Evolutionary conservation across 2,113 vertebrate species (phyloP).

Genomic region (Pangasianodon hypophthalmus): DNA sequence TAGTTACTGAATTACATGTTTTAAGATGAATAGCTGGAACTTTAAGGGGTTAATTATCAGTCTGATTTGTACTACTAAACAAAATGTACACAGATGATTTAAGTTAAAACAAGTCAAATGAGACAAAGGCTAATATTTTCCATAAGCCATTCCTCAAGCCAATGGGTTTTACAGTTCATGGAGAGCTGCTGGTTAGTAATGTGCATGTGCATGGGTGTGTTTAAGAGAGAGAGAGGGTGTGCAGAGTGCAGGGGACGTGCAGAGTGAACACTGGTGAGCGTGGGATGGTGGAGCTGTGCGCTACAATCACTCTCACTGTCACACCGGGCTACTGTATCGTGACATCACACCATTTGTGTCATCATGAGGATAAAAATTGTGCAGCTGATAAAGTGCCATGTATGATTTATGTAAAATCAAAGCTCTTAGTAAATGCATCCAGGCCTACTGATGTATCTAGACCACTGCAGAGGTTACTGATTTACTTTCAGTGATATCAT

Average conservation of each 20-base stretch:
- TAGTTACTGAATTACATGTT: neutral
- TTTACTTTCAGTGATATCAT: neutral
- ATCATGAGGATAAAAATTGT: neutral
- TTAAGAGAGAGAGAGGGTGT: neutral
- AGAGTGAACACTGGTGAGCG: slow-evolving; percentile 49
- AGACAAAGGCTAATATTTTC: neutral
- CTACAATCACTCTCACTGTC: slow-evolving; percentile 25
- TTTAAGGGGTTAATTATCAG: neutral
- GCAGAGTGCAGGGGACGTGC: slow-evolving; percentile 51
- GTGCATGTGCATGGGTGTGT: neutral
- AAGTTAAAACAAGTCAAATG: neutral
- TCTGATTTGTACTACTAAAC: neutral
- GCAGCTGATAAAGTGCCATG: neutral
- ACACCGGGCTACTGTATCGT: neutral
- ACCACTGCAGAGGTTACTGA: neutral
- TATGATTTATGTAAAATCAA: neutral
- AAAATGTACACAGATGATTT: neutral
- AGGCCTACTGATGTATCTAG: neutral
- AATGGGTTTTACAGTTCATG: neutral
- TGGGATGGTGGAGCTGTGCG: slow-evolving; percentile 51
- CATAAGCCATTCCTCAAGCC: neutral
- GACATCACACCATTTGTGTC: slow-evolving; percentile 22
- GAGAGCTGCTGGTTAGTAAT: slow-evolving; percentile 18
- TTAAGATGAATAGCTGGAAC: neutral
- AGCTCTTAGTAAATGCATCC: slow-evolving; percentile 12